These are phyloP conservation scores for Athene noctua DNA, from an alignment of 2,113 vertebrate species.

Conservation along the genomic window DNA sequence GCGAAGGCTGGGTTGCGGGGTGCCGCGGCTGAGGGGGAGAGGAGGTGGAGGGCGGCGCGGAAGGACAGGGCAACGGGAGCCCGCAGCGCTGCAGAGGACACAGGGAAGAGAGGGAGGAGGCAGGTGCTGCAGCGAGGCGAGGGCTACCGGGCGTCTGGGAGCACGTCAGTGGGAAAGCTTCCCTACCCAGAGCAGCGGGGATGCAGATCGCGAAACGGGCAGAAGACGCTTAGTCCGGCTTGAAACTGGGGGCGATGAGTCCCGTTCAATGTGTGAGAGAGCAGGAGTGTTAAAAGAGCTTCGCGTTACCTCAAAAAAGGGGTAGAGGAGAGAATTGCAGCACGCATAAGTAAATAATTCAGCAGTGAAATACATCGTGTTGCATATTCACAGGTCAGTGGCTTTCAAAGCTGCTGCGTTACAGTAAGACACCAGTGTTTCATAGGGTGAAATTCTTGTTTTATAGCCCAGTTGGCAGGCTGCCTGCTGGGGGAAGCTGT, in stretches of 20 bases:
- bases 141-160: rapidly evolving
- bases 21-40: not conserved
- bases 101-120: not conserved
- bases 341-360: not conserved
- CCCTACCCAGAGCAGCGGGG: not conserved
- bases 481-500: not conserved
- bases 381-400: not conserved
- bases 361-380: rapidly evolving
- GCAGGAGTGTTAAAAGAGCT: not conserved
- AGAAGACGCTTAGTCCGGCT: not conserved
- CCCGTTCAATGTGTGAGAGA: not conserved
- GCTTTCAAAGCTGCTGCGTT: not conserved
- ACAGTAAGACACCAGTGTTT: rapidly evolving
- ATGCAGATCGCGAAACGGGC: not conserved
- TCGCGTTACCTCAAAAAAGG: rapidly evolving
- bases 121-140: not conserved
- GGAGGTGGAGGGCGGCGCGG: not conserved
- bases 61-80: not conserved
- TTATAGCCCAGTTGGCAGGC: not conserved
- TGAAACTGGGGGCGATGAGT: rapidly evolving
- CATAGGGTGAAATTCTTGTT: rapidly evolving
- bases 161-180: not conserved
- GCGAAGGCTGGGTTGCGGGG: not conserved
- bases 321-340: not conserved
- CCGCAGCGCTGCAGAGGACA: not conserved